A percentile compares a stretch with the other conserved stretches of the same genome.
These are phyloP conservation scores for Thaumatotibia leucotreta DNA, from an alignment of 1,140 invertebrate genomes.

Conservation along the genomic window DNA sequence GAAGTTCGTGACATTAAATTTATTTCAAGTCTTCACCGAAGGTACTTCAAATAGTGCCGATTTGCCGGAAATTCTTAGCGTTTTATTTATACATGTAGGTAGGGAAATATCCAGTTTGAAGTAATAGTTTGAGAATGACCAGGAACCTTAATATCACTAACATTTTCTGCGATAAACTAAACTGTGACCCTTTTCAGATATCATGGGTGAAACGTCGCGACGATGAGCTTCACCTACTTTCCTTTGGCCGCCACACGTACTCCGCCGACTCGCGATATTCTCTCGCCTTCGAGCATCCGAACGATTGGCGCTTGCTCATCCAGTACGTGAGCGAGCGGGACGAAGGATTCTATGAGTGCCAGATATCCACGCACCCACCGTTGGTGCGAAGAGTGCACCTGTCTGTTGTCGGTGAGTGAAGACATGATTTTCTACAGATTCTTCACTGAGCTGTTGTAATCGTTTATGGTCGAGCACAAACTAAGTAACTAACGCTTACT, in stretches of 20 bases:
- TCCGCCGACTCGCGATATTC: constrained; percentile 86
- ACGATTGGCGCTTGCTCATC: constrained; percentile 87
- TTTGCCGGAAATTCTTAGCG: too few species aligned
- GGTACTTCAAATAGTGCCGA: too few species aligned
- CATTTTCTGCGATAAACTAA: too few species aligned
- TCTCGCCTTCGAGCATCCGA: constrained; percentile 84
- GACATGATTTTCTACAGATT: neutral
- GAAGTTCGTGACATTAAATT: too few species aligned
- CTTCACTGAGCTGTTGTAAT: too few species aligned
- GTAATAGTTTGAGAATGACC: too few species aligned
- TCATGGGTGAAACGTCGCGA: constrained; percentile 86
- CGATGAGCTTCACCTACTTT: constrained; percentile 85
- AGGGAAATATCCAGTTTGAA: too few species aligned
- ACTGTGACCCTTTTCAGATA: constrained; percentile 65
- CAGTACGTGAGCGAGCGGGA: constrained; percentile 85
- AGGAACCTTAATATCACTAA: too few species aligned
- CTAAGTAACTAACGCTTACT: too few species aligned
- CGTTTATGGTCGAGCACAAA: too few species aligned
- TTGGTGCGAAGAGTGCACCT: constrained; percentile 84
- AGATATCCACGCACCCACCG: constrained; percentile 87
- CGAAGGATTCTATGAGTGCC: constrained; percentile 87
- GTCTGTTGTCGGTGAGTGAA: constrained; percentile 84
- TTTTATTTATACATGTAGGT: too few species aligned
- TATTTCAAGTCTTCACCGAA: too few species aligned
- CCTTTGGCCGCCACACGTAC: constrained; percentile 87